Evolutionary conservation across 1,140 invertebrate genomes (phyloP), one percentile per base, ranked within the genome.

Genomic region (Drosophila pallidifrons): DNA sequence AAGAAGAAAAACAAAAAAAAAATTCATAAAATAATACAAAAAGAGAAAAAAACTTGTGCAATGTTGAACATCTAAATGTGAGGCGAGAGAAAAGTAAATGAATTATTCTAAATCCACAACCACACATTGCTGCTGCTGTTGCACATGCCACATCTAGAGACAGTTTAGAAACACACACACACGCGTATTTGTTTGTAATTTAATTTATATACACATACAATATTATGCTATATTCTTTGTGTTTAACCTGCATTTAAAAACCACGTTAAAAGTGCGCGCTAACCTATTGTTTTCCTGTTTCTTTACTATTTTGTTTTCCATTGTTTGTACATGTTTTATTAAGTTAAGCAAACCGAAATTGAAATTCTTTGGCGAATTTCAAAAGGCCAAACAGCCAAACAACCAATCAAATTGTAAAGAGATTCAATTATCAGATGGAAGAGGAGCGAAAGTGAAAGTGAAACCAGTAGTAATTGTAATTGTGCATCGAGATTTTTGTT

Each of bases 241-340:
- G 77, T 88, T 88, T 72, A 82, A 88, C 73, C 82, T 87, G 83
- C 83, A 87, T 87, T 87, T 87, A 87, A 38, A 25, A 82, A 79
- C 55, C 54, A 63, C 32, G 55, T 63, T 30, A 10, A 51, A 43
- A 59, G 51, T 57, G 67, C 71, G 82, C 82, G 75, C 75, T 86
- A 76, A 63, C 49, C 57, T 77, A 11, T 45, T 7, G n/a, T 52
- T 47, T 38, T 38, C 35, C 35, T 10, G 35, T 38, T 38, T 38
- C 35, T 10, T 10, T 3, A 32, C 32, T 25, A 25, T 25, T 32
- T 32, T 32, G 5, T 32, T 38, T 38, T 38, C 2, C 10, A 10
- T 73, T 80, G 59, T 86, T 76, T 82, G 66, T 70, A 66, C 64
- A 87, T 86, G 70, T 83, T 75, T 81, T 55, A 74, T 70, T 86